Conservation (phyloP, 2,113 vertebrate genomes). For the Salminus brasiliensis region DNA sequence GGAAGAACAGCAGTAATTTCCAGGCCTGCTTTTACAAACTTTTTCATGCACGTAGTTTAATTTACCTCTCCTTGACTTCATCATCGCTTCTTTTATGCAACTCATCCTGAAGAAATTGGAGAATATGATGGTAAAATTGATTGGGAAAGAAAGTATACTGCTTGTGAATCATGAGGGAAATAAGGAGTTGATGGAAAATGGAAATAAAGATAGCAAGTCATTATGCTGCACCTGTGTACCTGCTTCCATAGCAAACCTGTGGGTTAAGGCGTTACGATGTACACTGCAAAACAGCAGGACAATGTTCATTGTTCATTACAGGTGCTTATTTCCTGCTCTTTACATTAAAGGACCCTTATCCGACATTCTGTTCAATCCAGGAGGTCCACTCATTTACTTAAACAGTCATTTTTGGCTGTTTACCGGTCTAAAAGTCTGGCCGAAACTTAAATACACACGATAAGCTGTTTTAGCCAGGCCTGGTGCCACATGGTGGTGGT, state of each 20-base stretch:
- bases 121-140: background rate
- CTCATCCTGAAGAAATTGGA: background rate
- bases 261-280: background rate
- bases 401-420: no score
- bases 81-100: background rate
- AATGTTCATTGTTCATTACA: no score
- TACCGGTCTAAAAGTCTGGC: no score
- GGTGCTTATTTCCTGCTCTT: conserved; percentile 1
- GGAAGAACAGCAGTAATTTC: background rate
- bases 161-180: conserved; percentile 21
- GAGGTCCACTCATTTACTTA: no score
- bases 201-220: background rate
- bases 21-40: background rate
- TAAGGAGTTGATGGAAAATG: background rate
- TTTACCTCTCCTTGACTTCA: background rate
- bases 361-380: no score
- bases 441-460: no score
- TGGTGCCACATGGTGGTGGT: no score
- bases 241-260: background rate
- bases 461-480: no score
- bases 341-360: background rate
- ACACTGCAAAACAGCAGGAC: background rate
- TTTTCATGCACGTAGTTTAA: background rate
- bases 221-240: conserved; percentile 19
- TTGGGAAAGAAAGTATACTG: background rate